These are phyloP conservation scores for Leucopsar rothschildi DNA, from an alignment of 2,113 vertebrate species.

Conservation along the genomic window DNA sequence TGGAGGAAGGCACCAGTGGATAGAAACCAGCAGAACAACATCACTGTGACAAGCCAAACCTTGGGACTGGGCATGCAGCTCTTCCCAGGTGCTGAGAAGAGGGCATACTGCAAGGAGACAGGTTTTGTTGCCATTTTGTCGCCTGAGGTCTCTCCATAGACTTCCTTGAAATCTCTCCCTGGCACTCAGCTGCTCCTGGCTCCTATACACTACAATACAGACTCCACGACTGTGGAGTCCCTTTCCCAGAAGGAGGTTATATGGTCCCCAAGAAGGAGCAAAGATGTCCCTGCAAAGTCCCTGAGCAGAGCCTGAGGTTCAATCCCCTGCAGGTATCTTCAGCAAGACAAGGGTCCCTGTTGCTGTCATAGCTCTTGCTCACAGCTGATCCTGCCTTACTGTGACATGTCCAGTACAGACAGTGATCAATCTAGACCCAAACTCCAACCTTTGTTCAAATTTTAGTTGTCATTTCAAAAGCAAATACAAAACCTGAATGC, in stretches of 20 bases:
- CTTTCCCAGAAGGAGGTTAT: not conserved
- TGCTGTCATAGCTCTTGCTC: not conserved
- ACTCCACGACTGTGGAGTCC: not conserved
- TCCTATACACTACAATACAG: not conserved
- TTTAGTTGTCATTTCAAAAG: not conserved
- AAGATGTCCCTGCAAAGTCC: not conserved
- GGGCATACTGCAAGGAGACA: fast-evolving
- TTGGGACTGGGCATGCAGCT: fast-evolving
- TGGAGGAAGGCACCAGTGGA: not conserved
- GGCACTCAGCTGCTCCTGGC: not conserved
- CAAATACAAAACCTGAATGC: not conserved
- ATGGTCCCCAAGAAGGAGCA: not conserved
- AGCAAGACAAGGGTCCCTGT: not conserved
- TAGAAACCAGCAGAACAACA: not conserved
- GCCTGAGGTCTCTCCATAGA: not conserved
- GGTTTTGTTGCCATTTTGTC: not conserved
- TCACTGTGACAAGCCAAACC: fast-evolving
- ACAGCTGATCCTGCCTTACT: not conserved
- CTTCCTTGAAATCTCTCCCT: not conserved
- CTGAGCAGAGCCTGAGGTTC: not conserved
- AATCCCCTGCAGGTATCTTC: not conserved
- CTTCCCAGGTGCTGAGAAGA: not conserved
- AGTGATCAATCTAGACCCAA: not conserved
- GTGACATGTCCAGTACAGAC: not conserved
- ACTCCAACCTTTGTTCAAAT: not conserved